Conservation (phyloP, 2,797 vertebrate genomes). For the Petrocephalus sullivani region DNA sequence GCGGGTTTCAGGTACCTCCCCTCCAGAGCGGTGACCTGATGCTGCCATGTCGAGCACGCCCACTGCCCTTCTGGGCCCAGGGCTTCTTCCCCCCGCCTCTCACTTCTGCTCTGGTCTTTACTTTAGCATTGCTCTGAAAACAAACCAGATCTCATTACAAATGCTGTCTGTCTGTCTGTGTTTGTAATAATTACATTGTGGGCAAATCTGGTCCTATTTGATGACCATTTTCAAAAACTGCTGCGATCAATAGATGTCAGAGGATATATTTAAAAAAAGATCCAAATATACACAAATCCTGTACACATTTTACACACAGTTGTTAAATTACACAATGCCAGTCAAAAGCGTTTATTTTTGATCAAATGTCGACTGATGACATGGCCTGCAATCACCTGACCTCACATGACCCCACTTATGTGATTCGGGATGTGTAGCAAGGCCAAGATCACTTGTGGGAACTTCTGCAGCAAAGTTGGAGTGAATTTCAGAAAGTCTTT, state of each 20-base stretch:
- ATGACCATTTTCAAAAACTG: background rate
- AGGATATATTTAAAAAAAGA: background rate
- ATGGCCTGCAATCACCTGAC: background rate
- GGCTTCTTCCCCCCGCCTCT: conserved; percentile 79
- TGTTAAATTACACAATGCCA: background rate
- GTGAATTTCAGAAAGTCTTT: background rate
- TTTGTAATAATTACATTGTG: background rate
- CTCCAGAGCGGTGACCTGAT: conserved; percentile 81
- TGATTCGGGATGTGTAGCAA: background rate
- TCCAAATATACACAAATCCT: background rate
- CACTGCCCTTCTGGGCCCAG: conserved; percentile 76
- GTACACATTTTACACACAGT: background rate
- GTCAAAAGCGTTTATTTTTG: background rate
- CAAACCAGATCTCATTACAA: background rate
- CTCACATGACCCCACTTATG: background rate
- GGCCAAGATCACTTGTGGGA: background rate
- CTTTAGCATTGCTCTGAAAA: conserved; percentile 73
- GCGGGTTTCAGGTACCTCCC: conserved; percentile 60
- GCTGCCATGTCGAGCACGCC: conserved; percentile 75
- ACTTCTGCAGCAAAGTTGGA: background rate
- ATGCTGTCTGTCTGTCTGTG: background rate
- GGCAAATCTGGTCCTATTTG: background rate
- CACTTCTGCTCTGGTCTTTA: conserved; percentile 76
- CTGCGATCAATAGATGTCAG: background rate
- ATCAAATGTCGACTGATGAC: background rate